Evolutionary conservation across 2,113 vertebrate species (phyloP).

Genomic region (Hiodon alosoides): DNA sequence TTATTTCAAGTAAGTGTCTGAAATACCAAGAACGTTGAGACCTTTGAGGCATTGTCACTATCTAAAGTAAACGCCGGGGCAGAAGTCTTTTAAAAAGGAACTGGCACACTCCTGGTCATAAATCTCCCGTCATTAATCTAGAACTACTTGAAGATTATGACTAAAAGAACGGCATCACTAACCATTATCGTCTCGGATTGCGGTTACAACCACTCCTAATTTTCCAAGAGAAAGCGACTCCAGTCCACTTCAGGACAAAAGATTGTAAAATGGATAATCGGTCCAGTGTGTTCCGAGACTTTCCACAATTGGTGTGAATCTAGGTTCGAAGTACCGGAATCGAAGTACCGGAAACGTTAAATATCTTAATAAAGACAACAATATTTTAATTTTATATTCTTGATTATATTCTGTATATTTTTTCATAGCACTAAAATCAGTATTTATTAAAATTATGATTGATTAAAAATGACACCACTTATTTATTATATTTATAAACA

Average conservation of each 20-base stretch:
- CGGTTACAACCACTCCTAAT: conserved; percentile 69
- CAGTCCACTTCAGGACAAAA: neutral
- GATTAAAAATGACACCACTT: too few species aligned
- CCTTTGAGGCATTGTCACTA: conserved; percentile 53
- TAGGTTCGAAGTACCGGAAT: too few species aligned
- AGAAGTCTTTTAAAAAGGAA: conserved; percentile 62
- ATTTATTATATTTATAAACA: too few species aligned
- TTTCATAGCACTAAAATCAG: too few species aligned
- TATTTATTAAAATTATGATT: too few species aligned
- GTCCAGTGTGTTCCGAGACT: conserved; percentile 19
- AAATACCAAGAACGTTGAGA: conserved; percentile 47
- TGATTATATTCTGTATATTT: too few species aligned
- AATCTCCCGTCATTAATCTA: conserved; percentile 78
- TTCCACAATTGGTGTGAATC: neutral
- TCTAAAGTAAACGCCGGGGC: conserved; percentile 59
- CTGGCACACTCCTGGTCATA: conserved; percentile 49
- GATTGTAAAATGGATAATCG: conserved; percentile 20
- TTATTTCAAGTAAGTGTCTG: neutral
- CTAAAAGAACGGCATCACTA: conserved; percentile 75
- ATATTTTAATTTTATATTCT: neutral
- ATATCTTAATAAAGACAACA: neutral
- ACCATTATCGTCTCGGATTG: conserved; percentile 76
- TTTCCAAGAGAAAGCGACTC: conserved; percentile 66
- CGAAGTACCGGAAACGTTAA: neutral
- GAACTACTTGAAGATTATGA: conserved; percentile 83